Evolutionary conservation across 2,797 vertebrate species (phyloP).

Genomic region (Darevskia mixta): DNA sequence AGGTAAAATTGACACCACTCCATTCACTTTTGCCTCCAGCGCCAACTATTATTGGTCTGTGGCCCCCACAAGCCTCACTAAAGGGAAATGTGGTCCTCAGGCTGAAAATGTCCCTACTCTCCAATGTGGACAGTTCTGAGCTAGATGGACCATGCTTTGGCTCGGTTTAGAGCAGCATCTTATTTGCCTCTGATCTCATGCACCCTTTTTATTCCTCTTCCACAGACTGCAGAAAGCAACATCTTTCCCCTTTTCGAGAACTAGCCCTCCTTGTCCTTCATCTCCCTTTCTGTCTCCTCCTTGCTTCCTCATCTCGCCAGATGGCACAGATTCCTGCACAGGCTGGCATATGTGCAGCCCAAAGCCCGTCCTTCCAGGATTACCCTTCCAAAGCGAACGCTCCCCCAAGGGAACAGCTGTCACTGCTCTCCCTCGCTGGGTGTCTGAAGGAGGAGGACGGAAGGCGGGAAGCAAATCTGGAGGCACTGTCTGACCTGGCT

Average conservation of each 20-base stretch:
- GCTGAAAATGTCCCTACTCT: too few species aligned
- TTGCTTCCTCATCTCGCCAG: constrained; percentile 41
- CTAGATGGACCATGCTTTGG: too few species aligned
- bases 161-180: too few species aligned
- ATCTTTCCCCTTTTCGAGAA: background rate
- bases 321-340: background rate
- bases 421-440: constrained; percentile 16
- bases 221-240: background rate
- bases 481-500: accelerated
- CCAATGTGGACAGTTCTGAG: too few species aligned
- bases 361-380: background rate
- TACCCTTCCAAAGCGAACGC: background rate
- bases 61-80: too few species aligned
- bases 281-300: background rate
- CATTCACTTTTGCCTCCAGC: too few species aligned
- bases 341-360: background rate
- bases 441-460: constrained; percentile 1
- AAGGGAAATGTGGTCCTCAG: too few species aligned
- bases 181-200: too few species aligned
- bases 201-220: too few species aligned
- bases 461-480: constrained; percentile 36
- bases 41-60: too few species aligned
- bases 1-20: too few species aligned
- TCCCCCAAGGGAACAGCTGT: constrained; percentile 25
- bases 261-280: background rate